These are phyloP conservation scores for Cephus runcator DNA, from an alignment of 2,888 invertebrate species.

Conservation along the genomic window DNA sequence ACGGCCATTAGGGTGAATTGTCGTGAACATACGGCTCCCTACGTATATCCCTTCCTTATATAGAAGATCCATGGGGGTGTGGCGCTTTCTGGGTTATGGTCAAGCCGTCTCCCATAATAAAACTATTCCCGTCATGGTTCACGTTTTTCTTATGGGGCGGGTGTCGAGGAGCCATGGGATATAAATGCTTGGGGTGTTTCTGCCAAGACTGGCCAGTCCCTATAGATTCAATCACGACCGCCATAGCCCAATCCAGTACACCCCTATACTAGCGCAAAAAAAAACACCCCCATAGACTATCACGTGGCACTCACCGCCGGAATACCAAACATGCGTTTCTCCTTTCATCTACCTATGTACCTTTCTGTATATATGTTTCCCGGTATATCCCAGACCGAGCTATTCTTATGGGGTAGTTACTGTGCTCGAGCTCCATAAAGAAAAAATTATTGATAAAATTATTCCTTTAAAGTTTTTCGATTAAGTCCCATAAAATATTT, in stretches of 20 bases:
- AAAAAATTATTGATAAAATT: background rate
- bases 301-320: background rate
- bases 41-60: background rate
- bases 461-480: background rate
- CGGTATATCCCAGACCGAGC: background rate
- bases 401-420: background rate
- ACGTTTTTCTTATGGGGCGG: background rate
- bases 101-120: slow-evolving; percentile 54
- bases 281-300: background rate
- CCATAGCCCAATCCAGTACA: slow-evolving; percentile 11
- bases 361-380: background rate
- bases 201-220: slow-evolving; percentile 32
- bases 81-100: slow-evolving; percentile 36
- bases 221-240: slow-evolving; percentile 59
- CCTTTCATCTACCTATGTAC: background rate
- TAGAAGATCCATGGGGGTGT: background rate
- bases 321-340: background rate
- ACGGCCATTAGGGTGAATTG: background rate
- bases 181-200: slow-evolving; percentile 52
- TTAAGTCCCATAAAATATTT: background rate
- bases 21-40: background rate
- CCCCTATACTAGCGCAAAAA: background rate
- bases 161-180: slow-evolving; percentile 30
- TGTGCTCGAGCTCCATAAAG: background rate
- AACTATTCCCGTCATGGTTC: slow-evolving; percentile 49